Percentiles rank a stretch among this genome's conserved stretches.
These are phyloP conservation scores for Mormyrops boulengeri DNA, from an alignment of 2,797 vertebrate genomes.

Conservation along the genomic window DNA sequence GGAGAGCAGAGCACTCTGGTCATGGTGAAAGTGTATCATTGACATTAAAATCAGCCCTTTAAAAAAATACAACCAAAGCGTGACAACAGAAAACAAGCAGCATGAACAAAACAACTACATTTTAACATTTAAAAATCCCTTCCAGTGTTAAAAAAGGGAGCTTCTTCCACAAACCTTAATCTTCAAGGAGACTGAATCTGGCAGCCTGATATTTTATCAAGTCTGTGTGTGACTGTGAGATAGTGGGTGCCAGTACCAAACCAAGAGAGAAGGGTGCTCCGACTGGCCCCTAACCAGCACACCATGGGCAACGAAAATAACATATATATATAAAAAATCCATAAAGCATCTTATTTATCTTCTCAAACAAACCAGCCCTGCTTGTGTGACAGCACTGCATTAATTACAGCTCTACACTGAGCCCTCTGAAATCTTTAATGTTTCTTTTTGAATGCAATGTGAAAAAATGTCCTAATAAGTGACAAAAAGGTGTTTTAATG, in stretches of 20 bases:
- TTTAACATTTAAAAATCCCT: background rate
- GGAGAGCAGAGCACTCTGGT: background rate
- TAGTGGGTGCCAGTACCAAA: background rate
- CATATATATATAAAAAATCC: background rate
- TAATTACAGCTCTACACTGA: background rate
- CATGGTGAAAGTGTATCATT: background rate
- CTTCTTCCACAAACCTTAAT: background rate
- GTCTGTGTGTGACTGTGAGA: background rate
- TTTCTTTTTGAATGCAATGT: background rate
- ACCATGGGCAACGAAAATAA: background rate
- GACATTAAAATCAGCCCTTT: conserved; percentile 4
- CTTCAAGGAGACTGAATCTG: background rate
- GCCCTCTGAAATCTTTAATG: background rate
- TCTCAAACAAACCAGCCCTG: background rate
- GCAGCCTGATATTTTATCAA: background rate
- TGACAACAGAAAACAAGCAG: background rate
- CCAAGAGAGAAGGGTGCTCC: too few relatives aligned
- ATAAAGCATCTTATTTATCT: background rate
- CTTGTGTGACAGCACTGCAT: background rate
- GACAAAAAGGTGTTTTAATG: background rate
- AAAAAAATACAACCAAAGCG: background rate
- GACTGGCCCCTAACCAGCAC: background rate
- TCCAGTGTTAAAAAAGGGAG: background rate
- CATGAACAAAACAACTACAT: background rate
- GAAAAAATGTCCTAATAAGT: background rate